A percentile compares a stretch with the other conserved stretches of the same genome.
Conservation (phyloP, 2,888 invertebrate genomes). For the Nemoura dubitans region DNA sequence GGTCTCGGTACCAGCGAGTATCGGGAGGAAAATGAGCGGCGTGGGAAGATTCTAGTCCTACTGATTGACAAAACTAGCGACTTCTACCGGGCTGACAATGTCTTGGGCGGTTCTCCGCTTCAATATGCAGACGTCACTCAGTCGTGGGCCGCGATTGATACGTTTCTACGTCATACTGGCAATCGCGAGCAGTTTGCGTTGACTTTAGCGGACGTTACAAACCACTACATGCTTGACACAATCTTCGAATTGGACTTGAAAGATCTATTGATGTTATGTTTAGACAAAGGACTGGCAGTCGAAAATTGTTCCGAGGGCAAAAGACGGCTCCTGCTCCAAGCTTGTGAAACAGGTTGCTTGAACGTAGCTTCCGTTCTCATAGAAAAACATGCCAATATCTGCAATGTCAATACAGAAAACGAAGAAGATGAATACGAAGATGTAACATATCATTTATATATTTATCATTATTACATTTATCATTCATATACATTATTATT, state of each 20-base stretch:
- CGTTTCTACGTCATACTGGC: not conserved
- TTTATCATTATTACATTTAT: no score
- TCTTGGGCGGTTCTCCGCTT: not conserved
- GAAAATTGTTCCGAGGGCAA: not conserved
- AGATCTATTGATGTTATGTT: no score
- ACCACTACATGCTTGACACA: not conserved
- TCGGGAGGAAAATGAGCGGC: not conserved
- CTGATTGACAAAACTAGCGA: not conserved
- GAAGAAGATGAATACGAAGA: no score
- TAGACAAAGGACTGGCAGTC: not conserved
- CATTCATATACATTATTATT: no score
- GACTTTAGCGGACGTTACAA: not conserved
- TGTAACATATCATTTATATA: no score
- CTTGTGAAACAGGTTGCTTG: no score
- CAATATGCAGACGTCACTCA: conserved; percentile 39
- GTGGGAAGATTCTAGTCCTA: not conserved
- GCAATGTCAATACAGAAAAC: no score
- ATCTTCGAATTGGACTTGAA: no score
- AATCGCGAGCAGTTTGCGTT: not conserved
- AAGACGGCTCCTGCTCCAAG: no score
- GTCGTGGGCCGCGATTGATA: conserved; percentile 32
- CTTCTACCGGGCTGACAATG: not conserved
- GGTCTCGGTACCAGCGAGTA: not conserved
- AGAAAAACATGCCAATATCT: no score
- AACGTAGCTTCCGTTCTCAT: no score